A percentile compares a stretch with the other conserved stretches of the same genome.
Conservation (phyloP, 2,113 vertebrate species). For the Percopsis transmontana region DNA sequence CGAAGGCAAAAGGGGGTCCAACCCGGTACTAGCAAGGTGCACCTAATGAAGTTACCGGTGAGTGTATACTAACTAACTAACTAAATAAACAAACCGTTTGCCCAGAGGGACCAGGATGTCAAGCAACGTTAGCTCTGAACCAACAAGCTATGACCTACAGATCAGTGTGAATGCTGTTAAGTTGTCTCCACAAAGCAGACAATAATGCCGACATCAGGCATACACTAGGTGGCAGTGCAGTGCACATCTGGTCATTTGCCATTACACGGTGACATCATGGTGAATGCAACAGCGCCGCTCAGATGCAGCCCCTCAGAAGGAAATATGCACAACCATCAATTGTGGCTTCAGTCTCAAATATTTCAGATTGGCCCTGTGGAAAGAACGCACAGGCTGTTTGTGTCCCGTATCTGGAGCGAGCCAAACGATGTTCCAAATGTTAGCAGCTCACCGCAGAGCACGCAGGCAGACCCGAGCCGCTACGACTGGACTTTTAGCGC, state of each 20-base stretch:
- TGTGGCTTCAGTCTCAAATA: conserved; percentile 74
- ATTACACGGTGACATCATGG: conserved; percentile 46
- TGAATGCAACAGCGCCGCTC: conserved; percentile 48
- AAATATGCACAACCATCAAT: conserved; percentile 73
- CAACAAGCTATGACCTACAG: not conserved
- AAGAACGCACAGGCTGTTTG: conserved; percentile 69
- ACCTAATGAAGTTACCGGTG: too few relatives aligned
- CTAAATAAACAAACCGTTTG: too few relatives aligned
- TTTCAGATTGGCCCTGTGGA: conserved; percentile 73
- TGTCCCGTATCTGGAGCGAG: conserved; percentile 5
- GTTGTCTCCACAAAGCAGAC: not conserved
- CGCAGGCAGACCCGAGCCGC: conserved; percentile 1
- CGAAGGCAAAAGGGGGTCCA: too few relatives aligned
- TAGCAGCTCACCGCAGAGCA: conserved; percentile 27
- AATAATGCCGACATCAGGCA: not conserved
- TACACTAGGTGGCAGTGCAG: conserved; percentile 68
- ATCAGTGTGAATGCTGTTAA: not conserved
- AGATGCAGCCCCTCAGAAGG: conserved; percentile 50
- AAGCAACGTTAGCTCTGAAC: too few relatives aligned
- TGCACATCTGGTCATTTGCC: conserved; percentile 3
- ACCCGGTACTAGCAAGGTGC: too few relatives aligned
- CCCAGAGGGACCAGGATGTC: too few relatives aligned
- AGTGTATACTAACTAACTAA: too few relatives aligned
- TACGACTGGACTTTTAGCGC: not conserved
- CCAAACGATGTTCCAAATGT: conserved; percentile 28